Percentiles rank a stretch among this genome's conserved stretches.
Evolutionary conservation across 1,140 invertebrate genomes (phyloP).

Genomic region (Brachystomella parvula): DNA sequence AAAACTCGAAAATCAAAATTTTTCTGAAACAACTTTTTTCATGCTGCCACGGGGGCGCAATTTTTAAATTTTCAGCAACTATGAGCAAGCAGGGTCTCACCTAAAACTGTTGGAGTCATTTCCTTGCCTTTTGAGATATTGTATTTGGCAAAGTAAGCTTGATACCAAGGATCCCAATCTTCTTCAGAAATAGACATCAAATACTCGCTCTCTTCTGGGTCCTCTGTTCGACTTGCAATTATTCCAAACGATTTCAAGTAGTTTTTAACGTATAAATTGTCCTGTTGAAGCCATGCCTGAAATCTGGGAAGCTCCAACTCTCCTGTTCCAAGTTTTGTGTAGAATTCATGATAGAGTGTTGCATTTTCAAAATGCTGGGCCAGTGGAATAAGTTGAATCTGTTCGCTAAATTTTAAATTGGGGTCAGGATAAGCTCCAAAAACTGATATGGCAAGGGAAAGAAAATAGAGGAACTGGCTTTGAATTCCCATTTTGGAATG

Average conservation of each 20-base stretch:
- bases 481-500: background rate
- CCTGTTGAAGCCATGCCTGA: slow-evolving; percentile 16
- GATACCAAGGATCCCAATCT: background rate
- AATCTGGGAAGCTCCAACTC: slow-evolving; percentile 11
- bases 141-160: slow-evolving; percentile 2
- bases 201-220: background rate
- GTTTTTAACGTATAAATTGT: slow-evolving; percentile 18
- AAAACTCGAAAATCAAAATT: background rate
- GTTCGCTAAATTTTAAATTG: background rate
- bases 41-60: background rate
- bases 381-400: background rate
- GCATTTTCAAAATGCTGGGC: background rate
- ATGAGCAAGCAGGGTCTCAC: background rate
- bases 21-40: background rate
- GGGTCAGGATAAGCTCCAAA: too few relatives aligned
- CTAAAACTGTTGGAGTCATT: background rate
- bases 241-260: slow-evolving; percentile 8
- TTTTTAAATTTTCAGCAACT: background rate
- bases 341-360: background rate
- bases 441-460: background rate
- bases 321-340: slow-evolving; percentile 5
- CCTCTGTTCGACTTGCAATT: slow-evolving; percentile 3
- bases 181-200: background rate
- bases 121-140: background rate
- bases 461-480: background rate